These are phyloP conservation scores for Caenorhabditis brenneri DNA, from an alignment of 1,140 invertebrate species.

Conservation along the genomic window DNA sequence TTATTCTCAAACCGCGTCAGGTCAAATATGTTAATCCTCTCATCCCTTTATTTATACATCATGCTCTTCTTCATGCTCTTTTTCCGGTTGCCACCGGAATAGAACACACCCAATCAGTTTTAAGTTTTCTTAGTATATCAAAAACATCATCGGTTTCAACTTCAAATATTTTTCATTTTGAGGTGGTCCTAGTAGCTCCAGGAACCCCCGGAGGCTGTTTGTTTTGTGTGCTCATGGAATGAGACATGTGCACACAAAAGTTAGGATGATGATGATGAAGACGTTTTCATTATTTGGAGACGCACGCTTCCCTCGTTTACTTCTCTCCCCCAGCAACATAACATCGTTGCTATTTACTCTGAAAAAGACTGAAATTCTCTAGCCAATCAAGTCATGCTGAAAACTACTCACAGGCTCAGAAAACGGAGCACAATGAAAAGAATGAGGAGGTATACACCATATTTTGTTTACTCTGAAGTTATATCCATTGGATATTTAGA, in stretches of 20 bases:
- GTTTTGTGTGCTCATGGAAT: conserved; percentile 23
- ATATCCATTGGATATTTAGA: too few relatives aligned
- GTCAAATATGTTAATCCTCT: conserved; percentile 4
- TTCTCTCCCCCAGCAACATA: background rate
- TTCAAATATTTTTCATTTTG: background rate
- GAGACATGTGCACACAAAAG: conserved; percentile 37
- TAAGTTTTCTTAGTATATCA: background rate
- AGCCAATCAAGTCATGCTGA: background rate
- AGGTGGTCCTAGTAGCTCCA: background rate
- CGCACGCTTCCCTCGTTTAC: background rate
- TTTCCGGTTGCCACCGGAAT: background rate
- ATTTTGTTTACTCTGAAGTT: background rate
- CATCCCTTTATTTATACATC: background rate
- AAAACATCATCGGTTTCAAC: background rate
- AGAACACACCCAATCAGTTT: background rate
- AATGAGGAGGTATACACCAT: background rate
- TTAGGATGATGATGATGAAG: conserved; percentile 39
- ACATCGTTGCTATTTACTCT: background rate
- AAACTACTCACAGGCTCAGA: conserved; percentile 16
- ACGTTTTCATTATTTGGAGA: conserved; percentile 36
- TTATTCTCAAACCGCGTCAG: background rate
- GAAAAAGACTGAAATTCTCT: background rate
- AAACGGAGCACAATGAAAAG: conserved; percentile 27
- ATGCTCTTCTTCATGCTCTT: background rate
- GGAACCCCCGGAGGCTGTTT: conserved; percentile 40